These are phyloP conservation scores for Acropora yongei DNA, from an alignment of 64 coral and sea anemone genomes.

Conservation along the genomic window DNA sequence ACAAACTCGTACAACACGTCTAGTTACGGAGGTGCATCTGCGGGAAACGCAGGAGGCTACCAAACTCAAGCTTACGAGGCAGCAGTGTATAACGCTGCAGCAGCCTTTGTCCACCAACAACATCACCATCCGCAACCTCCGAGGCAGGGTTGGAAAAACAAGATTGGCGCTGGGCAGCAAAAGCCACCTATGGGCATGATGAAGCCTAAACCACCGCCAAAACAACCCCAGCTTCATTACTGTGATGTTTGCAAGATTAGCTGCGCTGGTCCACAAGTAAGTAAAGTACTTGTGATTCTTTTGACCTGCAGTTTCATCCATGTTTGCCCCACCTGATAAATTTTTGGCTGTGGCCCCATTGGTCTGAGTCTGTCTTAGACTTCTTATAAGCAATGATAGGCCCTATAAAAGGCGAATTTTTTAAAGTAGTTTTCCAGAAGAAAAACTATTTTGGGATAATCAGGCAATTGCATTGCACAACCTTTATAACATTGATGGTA, in stretches of 20 bases:
- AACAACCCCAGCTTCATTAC: constrained; percentile 94
- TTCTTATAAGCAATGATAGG: too few species aligned
- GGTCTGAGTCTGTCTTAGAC: too few species aligned
- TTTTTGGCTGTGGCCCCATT: too few species aligned
- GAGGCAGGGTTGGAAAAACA: constrained; percentile 71
- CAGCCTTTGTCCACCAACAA: constrained; percentile 94
- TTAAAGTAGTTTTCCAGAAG: too few species aligned
- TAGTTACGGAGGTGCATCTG: constrained; percentile 75
- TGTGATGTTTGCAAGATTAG: constrained; percentile 99
- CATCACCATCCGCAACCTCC: constrained; percentile 69
- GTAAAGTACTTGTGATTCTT: not conserved
- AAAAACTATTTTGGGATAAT: too few species aligned
- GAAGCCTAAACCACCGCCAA: constrained; percentile 84
- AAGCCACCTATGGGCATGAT: constrained; percentile 20
- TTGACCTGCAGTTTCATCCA: too few species aligned
- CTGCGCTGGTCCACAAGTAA: constrained; percentile 97
- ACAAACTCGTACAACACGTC: constrained; percentile 70
- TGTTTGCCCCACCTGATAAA: too few species aligned
- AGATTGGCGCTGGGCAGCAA: constrained; percentile 37
- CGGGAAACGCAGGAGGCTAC: constrained; percentile 65
- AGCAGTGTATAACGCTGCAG: constrained; percentile 96
- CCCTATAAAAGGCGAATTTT: too few species aligned
- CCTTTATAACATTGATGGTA: too few species aligned
- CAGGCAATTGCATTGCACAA: too few species aligned
- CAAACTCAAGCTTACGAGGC: constrained; percentile 98